Conservation (phyloP, 1,140 invertebrate species). For the Aplysia californica region DNA sequence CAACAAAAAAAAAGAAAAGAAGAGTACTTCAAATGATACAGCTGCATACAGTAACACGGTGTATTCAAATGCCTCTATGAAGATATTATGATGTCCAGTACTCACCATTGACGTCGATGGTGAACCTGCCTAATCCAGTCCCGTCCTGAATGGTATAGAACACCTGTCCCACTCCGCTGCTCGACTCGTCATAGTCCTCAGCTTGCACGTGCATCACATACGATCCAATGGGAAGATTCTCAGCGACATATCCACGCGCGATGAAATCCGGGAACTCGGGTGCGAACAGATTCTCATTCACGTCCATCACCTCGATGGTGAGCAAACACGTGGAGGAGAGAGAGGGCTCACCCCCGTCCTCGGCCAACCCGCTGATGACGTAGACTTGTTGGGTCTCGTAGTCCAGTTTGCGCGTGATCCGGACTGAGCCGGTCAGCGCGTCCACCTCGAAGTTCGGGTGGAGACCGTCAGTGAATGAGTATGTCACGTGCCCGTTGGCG, state of each 20-base stretch:
- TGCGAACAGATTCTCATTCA: conserved; percentile 89
- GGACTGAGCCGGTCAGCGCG: conserved; percentile 82
- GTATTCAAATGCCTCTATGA: too few species aligned
- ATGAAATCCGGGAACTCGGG: conserved; percentile 86
- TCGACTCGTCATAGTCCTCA: conserved; percentile 75
- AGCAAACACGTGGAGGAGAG: conserved; percentile 63
- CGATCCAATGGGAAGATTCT: conserved; percentile 77
- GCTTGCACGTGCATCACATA: conserved; percentile 79
- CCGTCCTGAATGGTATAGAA: conserved; percentile 90
- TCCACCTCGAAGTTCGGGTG: conserved; percentile 81
- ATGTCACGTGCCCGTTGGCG: conserved; percentile 78
- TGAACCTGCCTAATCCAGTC: conserved; percentile 90
- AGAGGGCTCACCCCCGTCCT: conserved; percentile 74
- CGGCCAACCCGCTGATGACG: conserved; percentile 84
- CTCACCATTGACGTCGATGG: conserved; percentile 90
- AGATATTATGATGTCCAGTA: too few species aligned
- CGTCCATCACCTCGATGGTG: conserved; percentile 87
- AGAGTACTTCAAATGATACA: too few species aligned
- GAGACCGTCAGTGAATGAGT: conserved; percentile 77
- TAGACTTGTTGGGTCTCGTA: conserved; percentile 89
- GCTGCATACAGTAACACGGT: too few species aligned
- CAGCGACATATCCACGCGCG: conserved; percentile 70
- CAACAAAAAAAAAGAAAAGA: too few species aligned
- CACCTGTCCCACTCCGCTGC: conserved; percentile 72
- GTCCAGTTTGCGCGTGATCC: conserved; percentile 81